These are phyloP conservation scores for Melanocharis versteri DNA, from an alignment of 2,113 vertebrate genomes.

Conservation along the genomic window DNA sequence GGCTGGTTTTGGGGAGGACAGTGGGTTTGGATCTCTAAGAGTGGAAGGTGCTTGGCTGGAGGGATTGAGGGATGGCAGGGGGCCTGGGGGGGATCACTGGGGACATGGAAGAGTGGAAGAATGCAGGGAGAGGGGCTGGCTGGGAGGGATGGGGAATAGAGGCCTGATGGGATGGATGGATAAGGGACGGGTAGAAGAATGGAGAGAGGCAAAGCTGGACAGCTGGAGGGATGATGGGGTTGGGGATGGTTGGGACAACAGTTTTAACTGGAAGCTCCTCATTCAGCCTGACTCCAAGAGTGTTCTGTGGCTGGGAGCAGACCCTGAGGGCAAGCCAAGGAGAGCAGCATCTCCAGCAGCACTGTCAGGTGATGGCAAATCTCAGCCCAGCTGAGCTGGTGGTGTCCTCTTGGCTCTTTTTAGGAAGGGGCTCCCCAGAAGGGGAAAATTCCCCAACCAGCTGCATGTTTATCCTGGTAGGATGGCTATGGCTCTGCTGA, in stretches of 20 bases:
- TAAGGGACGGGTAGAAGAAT: neutral
- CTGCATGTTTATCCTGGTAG: accelerated
- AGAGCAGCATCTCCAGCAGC: neutral
- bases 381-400: neutral
- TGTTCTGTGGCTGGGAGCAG: neutral
- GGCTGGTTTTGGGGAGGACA: neutral
- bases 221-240: neutral
- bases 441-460: neutral
- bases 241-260: neutral
- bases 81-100: neutral
- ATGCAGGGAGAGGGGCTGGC: neutral
- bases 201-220: neutral
- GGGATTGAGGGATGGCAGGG: neutral
- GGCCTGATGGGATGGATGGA: neutral
- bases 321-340: neutral
- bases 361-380: neutral
- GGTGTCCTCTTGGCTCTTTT: neutral
- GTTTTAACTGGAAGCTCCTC: neutral
- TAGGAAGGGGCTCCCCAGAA: neutral
- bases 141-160: neutral
- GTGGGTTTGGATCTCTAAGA: neutral
- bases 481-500: neutral
- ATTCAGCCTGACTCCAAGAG: neutral
- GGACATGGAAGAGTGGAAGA: neutral
- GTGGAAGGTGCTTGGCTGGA: neutral